Percentiles rank a stretch among this genome's conserved stretches.
These are phyloP conservation scores for Rhynchonycteris naso DNA, from an alignment of 2,797 vertebrate species.

Conservation along the genomic window DNA sequence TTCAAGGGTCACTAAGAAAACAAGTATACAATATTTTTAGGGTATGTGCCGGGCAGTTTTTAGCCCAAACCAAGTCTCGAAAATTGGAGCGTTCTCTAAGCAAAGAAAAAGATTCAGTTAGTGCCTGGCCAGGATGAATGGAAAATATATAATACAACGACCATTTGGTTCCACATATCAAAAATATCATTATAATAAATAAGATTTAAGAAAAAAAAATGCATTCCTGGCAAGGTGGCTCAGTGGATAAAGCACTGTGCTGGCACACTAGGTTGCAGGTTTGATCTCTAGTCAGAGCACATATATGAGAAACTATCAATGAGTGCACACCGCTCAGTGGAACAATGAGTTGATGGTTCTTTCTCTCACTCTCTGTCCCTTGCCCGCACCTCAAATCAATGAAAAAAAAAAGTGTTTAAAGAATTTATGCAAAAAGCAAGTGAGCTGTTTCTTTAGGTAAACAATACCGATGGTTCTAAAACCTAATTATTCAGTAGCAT, in stretches of 20 bases:
- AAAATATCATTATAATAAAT: neutral
- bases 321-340: no score
- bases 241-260: no score
- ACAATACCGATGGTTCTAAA: neutral
- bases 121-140: neutral
- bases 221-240: no score
- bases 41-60: neutral
- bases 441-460: neutral
- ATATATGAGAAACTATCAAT: no score
- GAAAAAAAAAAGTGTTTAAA: neutral
- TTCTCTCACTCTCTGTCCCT: no score
- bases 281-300: no score
- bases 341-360: no score
- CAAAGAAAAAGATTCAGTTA: neutral
- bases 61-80: neutral
- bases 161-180: neutral
- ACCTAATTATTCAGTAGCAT: conserved; percentile 1
- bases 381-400: no score
- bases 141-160: neutral
- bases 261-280: no score
- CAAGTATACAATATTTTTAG: neutral
- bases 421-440: neutral
- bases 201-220: neutral
- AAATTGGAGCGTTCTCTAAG: neutral
- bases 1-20: neutral